phyloP scores from a whole-genome alignment of 2,113 vertebrate genomes.

The Aramus guarauna region DNA sequence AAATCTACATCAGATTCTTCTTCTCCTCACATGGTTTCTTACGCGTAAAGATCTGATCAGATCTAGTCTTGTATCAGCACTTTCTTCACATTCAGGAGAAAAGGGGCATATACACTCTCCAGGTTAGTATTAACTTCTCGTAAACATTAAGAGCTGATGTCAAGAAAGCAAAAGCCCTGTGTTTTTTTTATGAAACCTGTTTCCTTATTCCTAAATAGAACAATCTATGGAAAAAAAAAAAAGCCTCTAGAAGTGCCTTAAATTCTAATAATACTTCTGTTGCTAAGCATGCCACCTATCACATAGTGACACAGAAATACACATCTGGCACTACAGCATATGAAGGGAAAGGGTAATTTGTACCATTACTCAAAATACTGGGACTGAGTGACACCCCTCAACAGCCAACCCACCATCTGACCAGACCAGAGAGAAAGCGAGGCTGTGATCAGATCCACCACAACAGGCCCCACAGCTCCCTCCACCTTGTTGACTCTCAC shows the following conservation, averaged over 20 bases:
- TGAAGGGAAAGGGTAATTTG: background rate
- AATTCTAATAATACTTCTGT: background rate
- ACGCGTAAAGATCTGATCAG: background rate
- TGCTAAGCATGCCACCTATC: background rate
- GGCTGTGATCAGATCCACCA: background rate
- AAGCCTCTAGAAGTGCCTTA: background rate
- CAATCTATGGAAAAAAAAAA: no score
- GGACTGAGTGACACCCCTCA: background rate
- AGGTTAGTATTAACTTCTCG: background rate
- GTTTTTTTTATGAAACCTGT: background rate
- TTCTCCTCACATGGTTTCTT: background rate
- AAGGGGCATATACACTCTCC: background rate
- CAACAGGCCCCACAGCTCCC: background rate
- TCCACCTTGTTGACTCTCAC: background rate
- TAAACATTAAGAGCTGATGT: background rate
- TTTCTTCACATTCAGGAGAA: background rate
- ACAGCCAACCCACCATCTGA: background rate
- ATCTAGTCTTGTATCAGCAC: background rate
- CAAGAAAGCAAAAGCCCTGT: background rate
- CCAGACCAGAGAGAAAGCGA: rapidly evolving
- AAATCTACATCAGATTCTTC: background rate
- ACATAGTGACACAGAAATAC: background rate
- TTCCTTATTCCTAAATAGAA: background rate
- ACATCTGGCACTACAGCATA: background rate
- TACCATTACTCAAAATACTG: background rate